These are phyloP conservation scores for Cheilinus undulatus DNA, from an alignment of 2,113 vertebrate species.

Conservation along the genomic window DNA sequence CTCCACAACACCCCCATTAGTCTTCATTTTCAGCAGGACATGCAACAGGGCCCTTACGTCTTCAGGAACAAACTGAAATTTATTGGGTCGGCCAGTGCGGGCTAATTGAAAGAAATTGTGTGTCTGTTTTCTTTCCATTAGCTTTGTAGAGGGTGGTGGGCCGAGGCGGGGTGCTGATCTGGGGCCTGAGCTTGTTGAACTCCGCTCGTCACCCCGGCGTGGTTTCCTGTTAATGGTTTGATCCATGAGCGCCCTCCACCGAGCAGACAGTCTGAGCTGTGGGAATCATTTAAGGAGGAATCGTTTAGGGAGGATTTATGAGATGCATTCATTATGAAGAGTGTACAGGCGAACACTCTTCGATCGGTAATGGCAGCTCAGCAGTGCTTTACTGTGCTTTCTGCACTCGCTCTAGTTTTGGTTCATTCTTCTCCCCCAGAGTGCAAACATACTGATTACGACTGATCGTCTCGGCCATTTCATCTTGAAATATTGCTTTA, in stretches of 20 bases:
- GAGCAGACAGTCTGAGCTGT: slow-evolving; percentile 69
- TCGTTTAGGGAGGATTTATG: slow-evolving; percentile 77
- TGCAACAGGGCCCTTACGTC: slow-evolving; percentile 82
- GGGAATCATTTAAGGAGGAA: slow-evolving; percentile 76
- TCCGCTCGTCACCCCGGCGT: slow-evolving; percentile 45
- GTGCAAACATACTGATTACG: slow-evolving; percentile 29
- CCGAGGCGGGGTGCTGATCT: slow-evolving; percentile 48
- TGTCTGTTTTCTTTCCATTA: slow-evolving; percentile 83
- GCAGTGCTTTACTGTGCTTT: slow-evolving; percentile 41
- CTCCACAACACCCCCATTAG: slow-evolving; percentile 80
- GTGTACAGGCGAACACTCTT: slow-evolving; percentile 60
- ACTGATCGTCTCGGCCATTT: slow-evolving; percentile 22
- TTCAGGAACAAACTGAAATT: slow-evolving; percentile 85
- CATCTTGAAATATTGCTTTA: slow-evolving; percentile 27
- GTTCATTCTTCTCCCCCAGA: slow-evolving; percentile 28
- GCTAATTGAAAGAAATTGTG: slow-evolving; percentile 90
- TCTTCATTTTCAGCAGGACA: slow-evolving; percentile 85
- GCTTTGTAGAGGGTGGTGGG: slow-evolving; percentile 55
- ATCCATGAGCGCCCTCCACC: slow-evolving; percentile 76
- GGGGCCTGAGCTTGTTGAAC: slow-evolving; percentile 64
- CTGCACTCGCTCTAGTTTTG: slow-evolving; percentile 49
- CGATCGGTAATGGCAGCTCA: slow-evolving; percentile 52
- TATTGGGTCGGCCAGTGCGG: slow-evolving; percentile 80
- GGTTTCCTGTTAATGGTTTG: slow-evolving; percentile 73
- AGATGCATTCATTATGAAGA: slow-evolving; percentile 70